phyloP scores from a whole-genome alignment of 2,888 invertebrate species.

The Fragum whitleyi region DNA sequence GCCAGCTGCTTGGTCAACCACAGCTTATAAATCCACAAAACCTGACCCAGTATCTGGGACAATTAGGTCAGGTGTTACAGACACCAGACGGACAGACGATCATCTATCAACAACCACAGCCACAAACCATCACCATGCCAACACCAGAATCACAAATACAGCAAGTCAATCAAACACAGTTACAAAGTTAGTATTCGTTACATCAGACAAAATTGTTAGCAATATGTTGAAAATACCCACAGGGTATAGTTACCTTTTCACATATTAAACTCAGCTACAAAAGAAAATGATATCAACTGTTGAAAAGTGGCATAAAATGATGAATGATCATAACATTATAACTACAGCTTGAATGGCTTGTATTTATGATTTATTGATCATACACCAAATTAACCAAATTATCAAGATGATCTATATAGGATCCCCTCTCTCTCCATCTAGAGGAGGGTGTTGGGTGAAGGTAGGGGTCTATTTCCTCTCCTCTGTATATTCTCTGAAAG shows the following conservation, averaged over 20 bases:
- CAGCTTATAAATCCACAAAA: constrained; percentile 56
- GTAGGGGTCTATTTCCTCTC: no score
- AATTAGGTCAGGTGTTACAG: constrained; percentile 91
- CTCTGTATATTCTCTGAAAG: no score
- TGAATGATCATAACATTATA: no score
- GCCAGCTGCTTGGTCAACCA: constrained; percentile 68
- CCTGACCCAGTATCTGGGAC: constrained; percentile 52
- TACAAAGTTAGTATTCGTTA: constrained; percentile 3
- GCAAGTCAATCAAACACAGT: constrained; percentile 51
- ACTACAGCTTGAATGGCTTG: no score
- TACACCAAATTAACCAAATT: no score
- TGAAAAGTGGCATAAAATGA: no score
- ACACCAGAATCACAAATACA: constrained; percentile 34
- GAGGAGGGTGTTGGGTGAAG: no score
- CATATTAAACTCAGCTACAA: not conserved
- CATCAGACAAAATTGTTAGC: no score
- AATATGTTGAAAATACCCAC: not conserved
- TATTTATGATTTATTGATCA: no score
- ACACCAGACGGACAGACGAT: constrained; percentile 97
- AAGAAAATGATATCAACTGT: no score
- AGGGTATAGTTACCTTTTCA: not conserved
- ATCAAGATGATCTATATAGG: no score
- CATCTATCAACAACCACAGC: constrained; percentile 91
- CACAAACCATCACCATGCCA: constrained; percentile 25
- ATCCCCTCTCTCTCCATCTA: no score